phyloP scores from a whole-genome alignment of 2,797 vertebrate species.

The Lepilemur ruficaudatus region DNA sequence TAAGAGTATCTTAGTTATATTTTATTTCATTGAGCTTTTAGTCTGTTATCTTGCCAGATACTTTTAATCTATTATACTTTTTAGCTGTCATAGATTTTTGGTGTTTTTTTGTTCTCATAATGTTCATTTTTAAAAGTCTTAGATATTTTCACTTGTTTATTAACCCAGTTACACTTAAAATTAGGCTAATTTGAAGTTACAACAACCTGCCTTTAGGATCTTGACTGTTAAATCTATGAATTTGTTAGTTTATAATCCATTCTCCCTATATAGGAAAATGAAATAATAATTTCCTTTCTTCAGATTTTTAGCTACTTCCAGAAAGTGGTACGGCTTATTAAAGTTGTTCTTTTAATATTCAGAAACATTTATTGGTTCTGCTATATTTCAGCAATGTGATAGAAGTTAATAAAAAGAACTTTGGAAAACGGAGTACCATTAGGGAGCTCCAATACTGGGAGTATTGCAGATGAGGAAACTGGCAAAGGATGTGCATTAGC shows the following conservation, averaged over 20 bases:
- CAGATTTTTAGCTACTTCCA: background rate
- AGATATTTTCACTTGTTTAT: background rate
- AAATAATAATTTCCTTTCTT: background rate
- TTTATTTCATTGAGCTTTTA: background rate
- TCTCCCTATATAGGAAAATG: background rate
- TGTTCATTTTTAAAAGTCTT: background rate
- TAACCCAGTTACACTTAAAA: background rate
- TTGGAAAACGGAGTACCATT: background rate
- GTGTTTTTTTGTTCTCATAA: background rate
- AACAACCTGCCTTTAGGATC: background rate
- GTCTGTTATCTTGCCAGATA: background rate
- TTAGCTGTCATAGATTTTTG: background rate
- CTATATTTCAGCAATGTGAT: background rate
- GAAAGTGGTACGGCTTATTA: background rate
- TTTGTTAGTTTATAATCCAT: background rate
- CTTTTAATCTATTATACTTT: background rate
- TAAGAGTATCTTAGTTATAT: background rate
- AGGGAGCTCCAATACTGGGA: background rate
- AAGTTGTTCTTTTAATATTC: background rate
- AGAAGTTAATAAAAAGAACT: background rate
- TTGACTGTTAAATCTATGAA: background rate
- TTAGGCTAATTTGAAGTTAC: background rate
- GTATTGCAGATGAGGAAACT: background rate
- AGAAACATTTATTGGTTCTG: background rate
- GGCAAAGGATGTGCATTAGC: background rate